phyloP scores from a whole-genome alignment of 2,888 invertebrate species.

The Pollenia angustigena region DNA sequence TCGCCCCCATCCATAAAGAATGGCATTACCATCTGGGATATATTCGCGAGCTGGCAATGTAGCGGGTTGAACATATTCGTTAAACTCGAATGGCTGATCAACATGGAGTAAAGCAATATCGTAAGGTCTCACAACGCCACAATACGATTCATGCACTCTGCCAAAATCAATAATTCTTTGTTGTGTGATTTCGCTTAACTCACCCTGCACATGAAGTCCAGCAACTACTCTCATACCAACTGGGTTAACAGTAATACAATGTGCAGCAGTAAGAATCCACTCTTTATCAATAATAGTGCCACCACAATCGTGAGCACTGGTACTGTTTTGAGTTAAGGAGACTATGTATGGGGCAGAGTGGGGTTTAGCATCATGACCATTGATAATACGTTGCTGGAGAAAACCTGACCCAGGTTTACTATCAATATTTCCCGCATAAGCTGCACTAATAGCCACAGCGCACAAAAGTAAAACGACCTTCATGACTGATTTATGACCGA shows the following conservation, averaged over 20 bases:
- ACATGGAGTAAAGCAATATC: conserved; percentile 86
- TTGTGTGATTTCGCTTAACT: conserved; percentile 78
- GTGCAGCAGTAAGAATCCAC: conserved; percentile 84
- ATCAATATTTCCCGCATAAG: neutral
- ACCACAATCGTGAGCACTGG: conserved; percentile 84
- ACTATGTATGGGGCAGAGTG: conserved; percentile 84
- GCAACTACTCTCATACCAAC: conserved; percentile 81
- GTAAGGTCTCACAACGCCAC: conserved; percentile 84
- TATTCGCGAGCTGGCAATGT: conserved; percentile 80
- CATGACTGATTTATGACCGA: conserved; percentile 3
- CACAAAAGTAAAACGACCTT: neutral
- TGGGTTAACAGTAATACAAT: conserved; percentile 77
- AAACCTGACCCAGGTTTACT: neutral
- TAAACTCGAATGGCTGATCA: conserved; percentile 78
- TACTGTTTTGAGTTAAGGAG: conserved; percentile 79
- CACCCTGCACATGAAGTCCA: conserved; percentile 83
- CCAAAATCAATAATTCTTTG: conserved; percentile 78
- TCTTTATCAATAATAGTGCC: conserved; percentile 83
- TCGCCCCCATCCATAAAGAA: conserved; percentile 85
- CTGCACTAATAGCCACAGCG: neutral
- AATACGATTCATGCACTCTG: conserved; percentile 80
- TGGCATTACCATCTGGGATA: conserved; percentile 79
- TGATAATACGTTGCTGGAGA: conserved; percentile 77
- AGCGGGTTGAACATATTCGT: conserved; percentile 81
- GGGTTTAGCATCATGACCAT: conserved; percentile 82